Conservation (phyloP, 2,797 vertebrate species). For the Halcyon badia region DNA sequence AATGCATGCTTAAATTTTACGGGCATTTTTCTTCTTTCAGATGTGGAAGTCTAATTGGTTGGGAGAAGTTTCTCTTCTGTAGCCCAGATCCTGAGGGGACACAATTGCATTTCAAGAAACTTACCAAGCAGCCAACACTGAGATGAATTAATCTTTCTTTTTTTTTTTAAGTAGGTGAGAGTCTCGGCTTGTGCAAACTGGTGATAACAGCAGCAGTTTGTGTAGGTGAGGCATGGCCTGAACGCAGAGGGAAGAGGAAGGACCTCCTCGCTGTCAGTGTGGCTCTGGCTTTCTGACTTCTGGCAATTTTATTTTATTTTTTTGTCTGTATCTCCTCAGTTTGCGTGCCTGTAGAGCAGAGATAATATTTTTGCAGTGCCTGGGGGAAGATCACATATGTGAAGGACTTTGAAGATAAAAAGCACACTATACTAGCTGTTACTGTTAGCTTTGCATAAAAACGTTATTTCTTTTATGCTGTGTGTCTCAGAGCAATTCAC, state of each 20-base stretch:
- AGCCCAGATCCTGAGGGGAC: background rate
- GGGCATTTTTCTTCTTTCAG: background rate
- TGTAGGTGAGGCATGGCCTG: background rate
- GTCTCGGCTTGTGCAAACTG: background rate
- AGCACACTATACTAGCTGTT: background rate
- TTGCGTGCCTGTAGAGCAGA: slow-evolving; percentile 26
- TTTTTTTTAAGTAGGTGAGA: background rate
- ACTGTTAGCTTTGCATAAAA: slow-evolving; percentile 1
- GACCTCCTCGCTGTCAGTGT: background rate
- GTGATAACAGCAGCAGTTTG: background rate
- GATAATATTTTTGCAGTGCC: background rate
- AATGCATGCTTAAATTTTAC: background rate
- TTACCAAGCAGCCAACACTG: background rate
- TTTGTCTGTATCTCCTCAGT: background rate
- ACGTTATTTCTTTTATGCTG: background rate
- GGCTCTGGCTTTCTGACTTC: background rate
- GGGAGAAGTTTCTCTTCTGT: background rate
- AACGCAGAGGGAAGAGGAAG: background rate
- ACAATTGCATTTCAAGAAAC: background rate
- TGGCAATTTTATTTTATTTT: background rate
- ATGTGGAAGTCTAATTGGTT: background rate
- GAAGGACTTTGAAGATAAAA: slow-evolving; percentile 41
- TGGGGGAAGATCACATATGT: background rate
- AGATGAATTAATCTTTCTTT: background rate
- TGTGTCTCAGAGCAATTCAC: background rate